These are phyloP conservation scores for Netelia melanura DNA, from an alignment of 2,888 invertebrate genomes.

Conservation along the genomic window DNA sequence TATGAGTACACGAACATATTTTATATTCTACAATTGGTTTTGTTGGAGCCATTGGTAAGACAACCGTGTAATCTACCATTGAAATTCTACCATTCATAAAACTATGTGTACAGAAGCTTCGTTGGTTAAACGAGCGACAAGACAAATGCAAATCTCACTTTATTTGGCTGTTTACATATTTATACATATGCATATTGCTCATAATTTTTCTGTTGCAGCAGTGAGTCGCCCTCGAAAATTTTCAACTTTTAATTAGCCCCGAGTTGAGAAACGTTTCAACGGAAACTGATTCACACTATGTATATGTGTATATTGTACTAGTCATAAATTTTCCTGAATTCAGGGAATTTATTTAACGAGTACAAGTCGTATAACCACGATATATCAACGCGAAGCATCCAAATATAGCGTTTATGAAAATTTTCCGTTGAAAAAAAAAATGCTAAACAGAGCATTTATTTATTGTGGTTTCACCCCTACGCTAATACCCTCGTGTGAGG, in stretches of 20 bases:
- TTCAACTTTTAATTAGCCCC: neutral
- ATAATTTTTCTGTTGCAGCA: neutral
- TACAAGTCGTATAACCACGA: too few relatives aligned
- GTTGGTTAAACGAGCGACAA: neutral
- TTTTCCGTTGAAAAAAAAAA: neutral
- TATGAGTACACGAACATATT: neutral
- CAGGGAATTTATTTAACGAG: too few relatives aligned
- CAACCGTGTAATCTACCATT: slow-evolving; percentile 43
- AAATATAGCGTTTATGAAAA: too few relatives aligned
- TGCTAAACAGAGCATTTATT: neutral
- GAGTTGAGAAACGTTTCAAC: neutral
- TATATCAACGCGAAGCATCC: too few relatives aligned
- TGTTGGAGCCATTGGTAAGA: slow-evolving; percentile 41
- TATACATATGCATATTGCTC: neutral
- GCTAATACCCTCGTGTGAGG: slow-evolving; percentile 30
- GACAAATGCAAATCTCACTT: neutral
- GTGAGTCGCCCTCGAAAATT: neutral
- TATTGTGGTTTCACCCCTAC: slow-evolving; percentile 18
- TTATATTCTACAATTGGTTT: slow-evolving; percentile 27
- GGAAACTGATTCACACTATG: slow-evolving; percentile 16
- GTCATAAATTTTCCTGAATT: too few relatives aligned
- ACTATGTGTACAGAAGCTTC: slow-evolving; percentile 30
- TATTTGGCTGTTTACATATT: too few relatives aligned
- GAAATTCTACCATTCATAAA: slow-evolving; percentile 61
- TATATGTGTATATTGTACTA: neutral